Conservation (phyloP, 2,113 vertebrate species). For the Ahaetulla prasina region DNA sequence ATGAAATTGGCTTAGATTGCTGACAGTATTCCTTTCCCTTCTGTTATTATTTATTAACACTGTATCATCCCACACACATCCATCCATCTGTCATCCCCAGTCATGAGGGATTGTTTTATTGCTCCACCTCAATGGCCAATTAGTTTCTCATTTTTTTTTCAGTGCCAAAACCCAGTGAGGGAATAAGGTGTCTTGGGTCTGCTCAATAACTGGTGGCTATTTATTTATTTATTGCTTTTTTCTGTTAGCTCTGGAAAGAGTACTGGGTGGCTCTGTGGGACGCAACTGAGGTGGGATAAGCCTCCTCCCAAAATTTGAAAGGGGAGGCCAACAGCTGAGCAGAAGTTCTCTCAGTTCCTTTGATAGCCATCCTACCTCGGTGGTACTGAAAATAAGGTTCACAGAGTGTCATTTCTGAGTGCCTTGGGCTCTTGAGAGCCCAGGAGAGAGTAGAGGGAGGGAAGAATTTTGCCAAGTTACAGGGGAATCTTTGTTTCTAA, state of each 20-base stretch:
- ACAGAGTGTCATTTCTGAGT: neutral
- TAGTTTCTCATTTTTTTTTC: neutral
- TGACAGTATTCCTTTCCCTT: neutral
- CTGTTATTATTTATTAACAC: neutral
- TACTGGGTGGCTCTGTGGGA: neutral
- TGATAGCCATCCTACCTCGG: neutral
- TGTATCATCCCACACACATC: too few relatives aligned
- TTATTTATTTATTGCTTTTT: neutral
- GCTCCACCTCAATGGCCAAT: neutral
- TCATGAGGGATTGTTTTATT: neutral
- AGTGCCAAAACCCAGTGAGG: neutral
- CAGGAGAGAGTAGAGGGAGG: neutral
- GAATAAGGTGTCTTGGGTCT: neutral
- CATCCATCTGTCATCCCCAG: neutral
- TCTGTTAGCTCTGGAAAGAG: neutral
- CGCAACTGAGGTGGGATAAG: neutral
- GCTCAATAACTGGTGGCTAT: neutral
- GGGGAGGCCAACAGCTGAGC: neutral
- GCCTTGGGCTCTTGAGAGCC: neutral
- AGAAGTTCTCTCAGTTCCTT: too few relatives aligned
- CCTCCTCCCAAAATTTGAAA: neutral
- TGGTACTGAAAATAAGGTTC: neutral
- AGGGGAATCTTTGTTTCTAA: slow-evolving; percentile 58
- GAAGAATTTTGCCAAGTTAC: slow-evolving; percentile 26
- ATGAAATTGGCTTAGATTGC: neutral